These are phyloP conservation scores for Onychomys torridus DNA, from an alignment of 2,797 vertebrate genomes.

Conservation along the genomic window DNA sequence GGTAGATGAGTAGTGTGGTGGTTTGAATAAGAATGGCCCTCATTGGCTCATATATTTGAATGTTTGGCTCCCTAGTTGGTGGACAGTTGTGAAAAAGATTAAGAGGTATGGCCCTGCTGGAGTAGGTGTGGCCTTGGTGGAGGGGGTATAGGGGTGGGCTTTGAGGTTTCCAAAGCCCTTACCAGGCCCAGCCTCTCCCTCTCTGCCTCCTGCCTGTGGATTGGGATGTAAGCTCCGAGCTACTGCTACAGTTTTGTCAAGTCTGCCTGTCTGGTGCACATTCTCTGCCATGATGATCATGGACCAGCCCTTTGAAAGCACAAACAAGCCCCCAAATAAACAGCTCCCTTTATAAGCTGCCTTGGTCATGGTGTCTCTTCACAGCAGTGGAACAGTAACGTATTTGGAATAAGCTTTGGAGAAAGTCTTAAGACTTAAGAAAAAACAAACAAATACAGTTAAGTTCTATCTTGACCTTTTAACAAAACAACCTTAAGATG, in stretches of 20 bases:
- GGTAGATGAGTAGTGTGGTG: background rate
- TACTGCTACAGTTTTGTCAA: background rate
- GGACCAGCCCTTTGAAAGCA: background rate
- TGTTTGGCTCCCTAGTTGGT: background rate
- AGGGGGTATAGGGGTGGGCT: background rate
- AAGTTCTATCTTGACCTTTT: background rate
- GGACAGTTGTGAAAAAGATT: background rate
- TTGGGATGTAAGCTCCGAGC: background rate
- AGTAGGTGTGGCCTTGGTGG: background rate
- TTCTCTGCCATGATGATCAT: background rate
- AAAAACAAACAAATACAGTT: constrained; percentile 47
- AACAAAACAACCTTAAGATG: constrained; percentile 15
- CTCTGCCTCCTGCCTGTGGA: background rate
- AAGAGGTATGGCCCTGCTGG: background rate
- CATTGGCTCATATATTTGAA: background rate
- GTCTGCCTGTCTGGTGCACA: background rate
- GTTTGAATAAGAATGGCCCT: background rate
- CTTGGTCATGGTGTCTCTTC: background rate
- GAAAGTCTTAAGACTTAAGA: constrained; percentile 6
- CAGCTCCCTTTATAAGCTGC: background rate
- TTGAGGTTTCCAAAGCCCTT: background rate
- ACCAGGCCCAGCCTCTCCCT: no score
- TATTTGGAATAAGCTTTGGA: background rate
- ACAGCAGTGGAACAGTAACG: background rate
- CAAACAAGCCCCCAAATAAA: background rate